A percentile compares a stretch with the other conserved stretches of the same genome.
Evolutionary conservation across 2,113 vertebrate species (phyloP).

Genomic region (Coturnix japonica): DNA sequence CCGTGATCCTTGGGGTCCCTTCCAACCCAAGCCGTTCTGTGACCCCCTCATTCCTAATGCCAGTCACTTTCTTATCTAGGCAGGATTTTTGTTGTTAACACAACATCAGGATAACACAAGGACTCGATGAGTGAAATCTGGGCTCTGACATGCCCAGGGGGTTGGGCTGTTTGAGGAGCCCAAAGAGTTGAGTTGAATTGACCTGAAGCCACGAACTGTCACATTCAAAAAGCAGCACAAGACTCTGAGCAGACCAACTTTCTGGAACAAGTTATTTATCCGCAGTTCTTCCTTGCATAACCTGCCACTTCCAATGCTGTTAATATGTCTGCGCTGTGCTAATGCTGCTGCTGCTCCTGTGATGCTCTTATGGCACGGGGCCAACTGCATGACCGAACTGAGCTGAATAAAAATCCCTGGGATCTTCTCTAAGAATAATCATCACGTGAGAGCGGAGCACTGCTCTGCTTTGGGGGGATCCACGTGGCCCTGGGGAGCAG

Average conservation of each 20-base stretch:
- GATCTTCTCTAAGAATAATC: constrained; percentile 52
- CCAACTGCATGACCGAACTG: constrained; percentile 5
- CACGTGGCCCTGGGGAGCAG: not conserved
- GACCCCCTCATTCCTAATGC: not conserved
- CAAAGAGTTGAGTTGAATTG: not conserved
- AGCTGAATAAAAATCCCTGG: constrained; percentile 5
- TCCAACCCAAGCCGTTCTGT: too few relatives aligned
- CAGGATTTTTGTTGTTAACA: not conserved
- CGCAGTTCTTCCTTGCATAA: not conserved
- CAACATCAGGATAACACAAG: not conserved
- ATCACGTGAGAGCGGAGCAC: constrained; percentile 16
- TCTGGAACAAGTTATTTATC: not conserved
- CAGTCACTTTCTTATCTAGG: not conserved
- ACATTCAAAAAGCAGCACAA: too few relatives aligned
- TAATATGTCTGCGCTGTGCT: rapidly evolving
- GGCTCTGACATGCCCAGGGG: rapidly evolving
- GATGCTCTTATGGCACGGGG: not conserved
- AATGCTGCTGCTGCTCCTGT: not conserved
- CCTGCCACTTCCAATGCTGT: rapidly evolving
- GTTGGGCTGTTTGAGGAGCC: not conserved
- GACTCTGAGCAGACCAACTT: not conserved
- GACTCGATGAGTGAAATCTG: not conserved
- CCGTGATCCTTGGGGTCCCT: too few relatives aligned
- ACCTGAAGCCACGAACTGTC: not conserved
- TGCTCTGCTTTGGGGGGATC: not conserved